Conservation (phyloP, 2,797 vertebrate genomes). For the Peromyscus aztecus region DNA sequence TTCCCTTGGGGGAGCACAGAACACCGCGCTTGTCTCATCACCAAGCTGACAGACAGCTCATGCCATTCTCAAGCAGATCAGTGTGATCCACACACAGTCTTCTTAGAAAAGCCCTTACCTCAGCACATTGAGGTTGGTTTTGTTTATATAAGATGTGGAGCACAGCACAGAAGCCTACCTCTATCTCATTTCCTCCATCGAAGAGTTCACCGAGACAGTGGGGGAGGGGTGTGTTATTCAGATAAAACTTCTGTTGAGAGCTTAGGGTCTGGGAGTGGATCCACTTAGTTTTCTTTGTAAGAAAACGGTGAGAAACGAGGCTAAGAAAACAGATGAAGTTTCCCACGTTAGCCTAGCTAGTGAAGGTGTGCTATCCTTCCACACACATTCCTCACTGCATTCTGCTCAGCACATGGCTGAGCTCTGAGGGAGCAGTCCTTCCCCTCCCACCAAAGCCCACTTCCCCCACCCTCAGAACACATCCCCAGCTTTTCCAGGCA, state of each 20-base stretch:
- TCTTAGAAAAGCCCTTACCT: constrained; percentile 68
- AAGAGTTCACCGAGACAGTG: not conserved
- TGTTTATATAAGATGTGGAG: constrained; percentile 66
- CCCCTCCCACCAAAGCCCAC: too few species aligned
- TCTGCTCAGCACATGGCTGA: not conserved
- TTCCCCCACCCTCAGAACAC: not conserved
- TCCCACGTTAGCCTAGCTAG: not conserved
- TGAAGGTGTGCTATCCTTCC: not conserved
- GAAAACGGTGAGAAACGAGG: not conserved
- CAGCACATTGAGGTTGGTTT: constrained; percentile 67
- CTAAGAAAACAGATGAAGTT: not conserved
- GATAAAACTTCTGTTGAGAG: constrained; percentile 37
- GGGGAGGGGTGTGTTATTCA: not conserved
- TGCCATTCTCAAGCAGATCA: constrained; percentile 23
- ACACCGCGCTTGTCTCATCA: not conserved
- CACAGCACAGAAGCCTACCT: constrained; percentile 1
- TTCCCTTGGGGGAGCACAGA: not conserved
- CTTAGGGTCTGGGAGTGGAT: not conserved
- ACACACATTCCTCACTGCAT: not conserved
- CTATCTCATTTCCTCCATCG: constrained; percentile 71
- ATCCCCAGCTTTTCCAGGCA: not conserved
- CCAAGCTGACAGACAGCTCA: not conserved
- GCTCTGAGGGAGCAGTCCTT: not conserved
- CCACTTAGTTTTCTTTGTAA: not conserved
- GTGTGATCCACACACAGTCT: not conserved